A percentile compares a stretch with the other conserved stretches of the same genome.
These are phyloP conservation scores for Lucifuga dentata DNA, from an alignment of 2,113 vertebrate species.

Conservation along the genomic window DNA sequence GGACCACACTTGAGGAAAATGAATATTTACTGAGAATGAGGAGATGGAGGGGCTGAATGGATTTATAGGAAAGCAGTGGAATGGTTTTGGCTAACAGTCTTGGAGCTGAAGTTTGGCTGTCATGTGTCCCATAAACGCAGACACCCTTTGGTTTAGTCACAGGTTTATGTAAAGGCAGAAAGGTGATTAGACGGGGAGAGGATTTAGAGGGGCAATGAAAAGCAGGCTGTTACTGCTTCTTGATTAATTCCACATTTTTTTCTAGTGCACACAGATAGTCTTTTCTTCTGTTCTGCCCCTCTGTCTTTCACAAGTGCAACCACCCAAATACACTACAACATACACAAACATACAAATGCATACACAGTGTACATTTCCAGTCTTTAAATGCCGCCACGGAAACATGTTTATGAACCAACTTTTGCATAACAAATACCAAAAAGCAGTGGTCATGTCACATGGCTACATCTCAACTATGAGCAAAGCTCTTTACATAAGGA, in stretches of 20 bases:
- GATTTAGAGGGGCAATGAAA: constrained; percentile 44
- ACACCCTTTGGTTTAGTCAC: constrained; percentile 46
- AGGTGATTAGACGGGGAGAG: constrained; percentile 28
- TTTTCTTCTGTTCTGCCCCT: constrained; percentile 27
- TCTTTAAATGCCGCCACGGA: background rate
- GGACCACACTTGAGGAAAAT: constrained; percentile 33
- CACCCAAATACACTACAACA: constrained; percentile 7
- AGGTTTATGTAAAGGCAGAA: constrained; percentile 46
- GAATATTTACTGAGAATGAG: constrained; percentile 28
- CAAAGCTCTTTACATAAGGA: constrained; percentile 32
- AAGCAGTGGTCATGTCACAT: constrained; percentile 1
- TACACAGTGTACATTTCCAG: too few relatives aligned
- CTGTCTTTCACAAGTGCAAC: constrained; percentile 13
- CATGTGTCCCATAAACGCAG: constrained; percentile 30
- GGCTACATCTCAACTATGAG: too few relatives aligned
- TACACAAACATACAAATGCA: constrained; percentile 4
- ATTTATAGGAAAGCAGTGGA: constrained; percentile 17
- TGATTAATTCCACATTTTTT: constrained; percentile 60
- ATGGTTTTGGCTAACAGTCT: constrained; percentile 30
- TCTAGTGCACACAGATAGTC: constrained; percentile 26
- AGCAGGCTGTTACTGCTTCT: constrained; percentile 11
- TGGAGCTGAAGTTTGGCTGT: constrained; percentile 27
- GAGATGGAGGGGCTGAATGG: constrained; percentile 12
- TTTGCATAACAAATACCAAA: constrained; percentile 20
- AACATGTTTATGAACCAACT: constrained; percentile 21